Conservation (phyloP, 2,888 invertebrate species). For the Callosobruchus maculatus region DNA sequence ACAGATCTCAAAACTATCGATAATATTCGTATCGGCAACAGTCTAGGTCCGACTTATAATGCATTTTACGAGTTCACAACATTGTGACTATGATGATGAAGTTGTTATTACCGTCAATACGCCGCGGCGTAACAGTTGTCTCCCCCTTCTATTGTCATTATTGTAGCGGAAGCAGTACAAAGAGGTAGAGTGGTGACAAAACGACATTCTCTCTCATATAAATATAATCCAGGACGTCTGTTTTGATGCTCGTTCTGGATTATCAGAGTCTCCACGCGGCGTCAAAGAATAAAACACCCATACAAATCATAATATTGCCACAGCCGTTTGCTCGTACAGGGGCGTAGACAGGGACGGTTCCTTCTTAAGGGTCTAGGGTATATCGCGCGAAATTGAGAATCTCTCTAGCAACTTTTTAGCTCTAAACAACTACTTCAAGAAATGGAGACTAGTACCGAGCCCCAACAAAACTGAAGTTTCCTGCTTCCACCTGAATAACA, state of each 20-base stretch:
- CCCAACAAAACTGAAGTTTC: no score
- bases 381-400: no score
- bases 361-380: no score
- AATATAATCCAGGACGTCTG: background rate
- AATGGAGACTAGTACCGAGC: no score
- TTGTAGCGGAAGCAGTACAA: background rate
- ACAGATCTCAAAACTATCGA: no score
- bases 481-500: no score
- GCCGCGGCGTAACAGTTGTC: background rate
- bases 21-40: no score
- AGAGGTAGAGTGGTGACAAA: background rate
- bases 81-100: background rate
- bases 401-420: no score
- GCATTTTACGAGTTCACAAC: no score
- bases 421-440: no score
- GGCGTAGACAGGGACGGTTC: no score
- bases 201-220: background rate
- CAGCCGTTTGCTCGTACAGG: background rate
- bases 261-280: background rate
- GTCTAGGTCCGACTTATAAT: no score
- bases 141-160: background rate
- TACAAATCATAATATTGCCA: background rate
- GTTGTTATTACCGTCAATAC: background rate
- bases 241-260: background rate
- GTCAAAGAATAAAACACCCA: background rate